Evolutionary conservation across 2,797 vertebrate species (phyloP).

Genomic region (Moxostoma hubbsi): DNA sequence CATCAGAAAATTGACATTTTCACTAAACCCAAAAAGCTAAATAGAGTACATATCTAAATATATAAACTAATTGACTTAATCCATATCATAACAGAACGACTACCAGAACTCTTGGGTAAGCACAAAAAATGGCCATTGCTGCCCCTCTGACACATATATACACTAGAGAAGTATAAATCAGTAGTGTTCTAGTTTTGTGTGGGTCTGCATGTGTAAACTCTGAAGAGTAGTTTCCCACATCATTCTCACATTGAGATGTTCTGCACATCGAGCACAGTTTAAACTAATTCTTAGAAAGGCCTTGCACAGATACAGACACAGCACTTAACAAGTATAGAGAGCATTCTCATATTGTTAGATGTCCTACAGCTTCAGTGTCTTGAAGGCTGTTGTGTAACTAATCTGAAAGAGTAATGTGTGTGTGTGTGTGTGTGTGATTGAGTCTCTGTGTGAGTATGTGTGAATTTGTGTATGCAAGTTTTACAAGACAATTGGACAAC

Average conservation of each 20-base stretch:
- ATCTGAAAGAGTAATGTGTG: not conserved
- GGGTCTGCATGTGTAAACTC: not conserved
- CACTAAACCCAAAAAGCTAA: too few species aligned
- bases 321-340: slow-evolving; percentile 24
- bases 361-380: slow-evolving; percentile 10
- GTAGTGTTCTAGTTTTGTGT: not conserved
- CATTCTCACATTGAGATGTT: slow-evolving; percentile 11
- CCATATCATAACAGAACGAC: not conserved
- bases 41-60: too few species aligned
- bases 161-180: not conserved
- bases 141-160: too few species aligned
- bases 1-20: too few species aligned
- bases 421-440: not conserved
- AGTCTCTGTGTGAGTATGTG: too few species aligned
- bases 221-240: not conserved
- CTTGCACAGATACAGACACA: slow-evolving; percentile 18
- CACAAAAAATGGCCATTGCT: not conserved
- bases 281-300: slow-evolving; percentile 42
- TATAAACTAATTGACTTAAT: not conserved
- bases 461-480: too few species aligned
- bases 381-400: slow-evolving; percentile 9
- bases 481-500: too few species aligned
- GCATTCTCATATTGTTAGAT: slow-evolving; percentile 28
- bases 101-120: not conserved
- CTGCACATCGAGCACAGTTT: slow-evolving; percentile 35